A percentile compares a stretch with the other conserved stretches of the same genome.
These are phyloP conservation scores for Chaetogeoica ovagalla DNA, from an alignment of 2,888 invertebrate genomes.

Conservation along the genomic window DNA sequence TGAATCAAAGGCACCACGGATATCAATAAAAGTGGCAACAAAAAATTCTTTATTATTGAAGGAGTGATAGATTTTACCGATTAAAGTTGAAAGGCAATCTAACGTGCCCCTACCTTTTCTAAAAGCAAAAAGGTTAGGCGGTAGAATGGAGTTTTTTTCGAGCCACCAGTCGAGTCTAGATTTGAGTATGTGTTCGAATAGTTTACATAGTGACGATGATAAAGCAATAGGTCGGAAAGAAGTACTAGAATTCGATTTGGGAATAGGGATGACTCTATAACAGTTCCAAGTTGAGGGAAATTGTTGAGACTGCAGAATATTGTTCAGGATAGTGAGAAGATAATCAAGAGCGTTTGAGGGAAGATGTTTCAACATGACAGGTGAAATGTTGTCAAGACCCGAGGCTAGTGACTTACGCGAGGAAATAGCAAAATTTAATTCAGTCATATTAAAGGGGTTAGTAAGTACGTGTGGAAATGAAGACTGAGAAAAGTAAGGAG, in stretches of 20 bases:
- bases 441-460: neutral
- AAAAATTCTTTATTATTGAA: slow-evolving; percentile 6
- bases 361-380: neutral
- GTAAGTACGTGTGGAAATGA: neutral
- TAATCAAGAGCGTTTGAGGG: neutral
- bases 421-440: slow-evolving; percentile 2
- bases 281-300: neutral
- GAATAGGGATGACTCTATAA: neutral
- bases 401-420: neutral
- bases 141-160: neutral
- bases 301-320: neutral
- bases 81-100: neutral
- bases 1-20: neutral
- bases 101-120: neutral
- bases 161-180: neutral
- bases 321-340: neutral
- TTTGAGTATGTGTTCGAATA: neutral
- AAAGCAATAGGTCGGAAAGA: neutral
- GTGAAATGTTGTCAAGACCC: neutral
- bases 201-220: neutral
- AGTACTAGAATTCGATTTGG: neutral
- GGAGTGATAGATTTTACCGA: slow-evolving; percentile 5
- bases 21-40: slow-evolving; percentile 3
- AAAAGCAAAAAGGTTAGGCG: neutral
- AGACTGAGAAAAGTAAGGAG: rapidly evolving